Base-by-base conservation (phyloP, 2,113 vertebrate genomes). In the Zapus hudsonius region DNA sequence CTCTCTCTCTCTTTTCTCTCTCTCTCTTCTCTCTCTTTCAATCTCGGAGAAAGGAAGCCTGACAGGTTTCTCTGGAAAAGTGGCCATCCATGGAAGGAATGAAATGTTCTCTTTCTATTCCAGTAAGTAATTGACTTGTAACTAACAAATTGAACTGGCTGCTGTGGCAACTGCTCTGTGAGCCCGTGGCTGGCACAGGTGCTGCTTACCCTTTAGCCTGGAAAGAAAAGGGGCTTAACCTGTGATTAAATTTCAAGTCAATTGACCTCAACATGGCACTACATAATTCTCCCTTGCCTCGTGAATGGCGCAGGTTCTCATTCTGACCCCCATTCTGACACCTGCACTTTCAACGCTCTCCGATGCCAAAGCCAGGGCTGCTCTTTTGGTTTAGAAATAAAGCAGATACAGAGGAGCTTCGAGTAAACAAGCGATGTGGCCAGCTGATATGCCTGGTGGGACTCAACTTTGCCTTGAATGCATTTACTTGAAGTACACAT, bases 351-450 rank as follows among this genome's bases (percentile, higher is more conserved):
- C 92, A 95, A 87, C 94, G 85, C 96, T 95, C 95, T 82, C 91
- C 61, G 36, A 94, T 12, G 91, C 92, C 95, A 84, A 93, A 95
- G 82, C 75, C 89, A 72, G 94, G 82, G 87, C 75, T 97, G 96
- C 78, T 97, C 94, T 97, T 94, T 97, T 95, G 95, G 84, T 95
- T 92, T 97, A 95, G 97, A 94, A 97, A 95, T 97, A 70, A 96
- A 98, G 95, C 96, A 91, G 96, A 94, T 12, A 59, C 94, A 96
- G 95, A 95, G 93, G 69, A 94, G 90, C 7, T 96, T 81, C 91
- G 90, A 88, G 79, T 90, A 96, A 98, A 96, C 92, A 96, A 76
- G 94, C 87, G 83, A 9, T 93, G 72, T 94, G 82, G 84, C 89
- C 88, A 96, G 94, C 87, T n/a, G 40, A 95, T 91, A 84, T 96